phyloP scores from a whole-genome alignment of 2,888 invertebrate species.

The Glyphotaelius pellucidus region DNA sequence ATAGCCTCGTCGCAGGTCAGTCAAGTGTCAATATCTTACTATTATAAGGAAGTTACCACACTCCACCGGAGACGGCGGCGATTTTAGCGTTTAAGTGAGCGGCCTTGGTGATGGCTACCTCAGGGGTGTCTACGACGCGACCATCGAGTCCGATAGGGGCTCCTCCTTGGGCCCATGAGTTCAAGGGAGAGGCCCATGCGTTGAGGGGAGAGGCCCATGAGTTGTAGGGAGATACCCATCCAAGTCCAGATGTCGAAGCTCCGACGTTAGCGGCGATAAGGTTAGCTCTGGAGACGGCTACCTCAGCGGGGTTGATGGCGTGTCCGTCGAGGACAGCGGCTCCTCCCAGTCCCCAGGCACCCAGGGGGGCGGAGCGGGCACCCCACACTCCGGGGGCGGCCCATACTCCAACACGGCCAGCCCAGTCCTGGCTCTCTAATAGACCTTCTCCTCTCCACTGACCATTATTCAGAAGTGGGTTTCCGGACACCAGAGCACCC shows the following conservation, averaged over 20 bases:
- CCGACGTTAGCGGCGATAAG: slow-evolving; percentile 69
- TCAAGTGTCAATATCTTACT: neutral
- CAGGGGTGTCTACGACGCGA: slow-evolving; percentile 79
- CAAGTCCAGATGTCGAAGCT: neutral
- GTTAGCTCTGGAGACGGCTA: slow-evolving; percentile 35
- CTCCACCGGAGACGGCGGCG: slow-evolving; percentile 71
- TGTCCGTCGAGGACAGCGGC: neutral
- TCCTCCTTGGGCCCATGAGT: slow-evolving; percentile 76
- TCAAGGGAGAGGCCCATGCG: slow-evolving; percentile 35
- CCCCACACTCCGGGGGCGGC: slow-evolving; percentile 59
- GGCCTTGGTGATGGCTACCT: slow-evolving; percentile 80
- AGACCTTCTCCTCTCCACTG: slow-evolving; percentile 57
- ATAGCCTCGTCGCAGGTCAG: neutral
- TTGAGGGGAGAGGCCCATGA: neutral
- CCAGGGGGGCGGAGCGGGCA: slow-evolving; percentile 49
- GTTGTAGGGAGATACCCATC: slow-evolving; percentile 35
- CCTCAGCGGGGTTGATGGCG: neutral
- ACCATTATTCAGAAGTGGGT: slow-evolving; percentile 61
- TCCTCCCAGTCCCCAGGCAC: slow-evolving; percentile 9
- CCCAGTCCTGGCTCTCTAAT: slow-evolving; percentile 52
- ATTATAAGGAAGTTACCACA: neutral
- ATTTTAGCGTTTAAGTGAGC: slow-evolving; percentile 71
- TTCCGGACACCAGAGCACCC: slow-evolving; percentile 67
- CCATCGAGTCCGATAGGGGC: slow-evolving; percentile 54
- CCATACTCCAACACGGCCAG: neutral